phyloP scores from a whole-genome alignment of 2,113 vertebrate genomes.

The Scopus umbretta region DNA sequence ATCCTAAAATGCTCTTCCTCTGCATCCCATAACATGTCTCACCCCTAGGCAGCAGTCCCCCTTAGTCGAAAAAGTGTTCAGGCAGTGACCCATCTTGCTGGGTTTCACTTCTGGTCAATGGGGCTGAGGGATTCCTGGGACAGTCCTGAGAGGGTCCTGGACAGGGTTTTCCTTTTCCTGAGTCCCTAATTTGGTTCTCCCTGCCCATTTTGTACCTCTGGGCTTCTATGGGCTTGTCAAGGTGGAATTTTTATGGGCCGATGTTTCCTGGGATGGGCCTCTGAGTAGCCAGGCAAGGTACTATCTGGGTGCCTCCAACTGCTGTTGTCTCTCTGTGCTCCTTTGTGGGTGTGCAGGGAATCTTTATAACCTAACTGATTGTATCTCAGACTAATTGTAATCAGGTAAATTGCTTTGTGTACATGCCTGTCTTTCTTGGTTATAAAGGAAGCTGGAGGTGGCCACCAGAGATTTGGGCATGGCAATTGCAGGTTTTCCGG shows the following conservation, averaged over 20 bases:
- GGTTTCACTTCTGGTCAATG: background rate
- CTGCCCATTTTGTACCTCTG: background rate
- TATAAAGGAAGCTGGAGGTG: background rate
- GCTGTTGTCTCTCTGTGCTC: background rate
- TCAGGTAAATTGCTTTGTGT: background rate
- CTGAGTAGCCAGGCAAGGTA: background rate
- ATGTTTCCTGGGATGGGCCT: background rate
- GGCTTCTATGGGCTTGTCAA: background rate
- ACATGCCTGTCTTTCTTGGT: background rate
- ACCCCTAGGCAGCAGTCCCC: background rate
- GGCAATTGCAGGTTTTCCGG: background rate
- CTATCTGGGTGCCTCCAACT: background rate
- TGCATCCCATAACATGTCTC: background rate
- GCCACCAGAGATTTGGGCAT: background rate
- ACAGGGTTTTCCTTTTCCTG: background rate
- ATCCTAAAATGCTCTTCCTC: background rate
- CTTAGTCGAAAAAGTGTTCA: background rate
- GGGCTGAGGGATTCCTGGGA: background rate
- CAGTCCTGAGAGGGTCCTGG: background rate
- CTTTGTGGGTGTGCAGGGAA: background rate
- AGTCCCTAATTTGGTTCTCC: background rate
- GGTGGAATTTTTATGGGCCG: background rate
- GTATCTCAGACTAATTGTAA: background rate
- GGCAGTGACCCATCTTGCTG: background rate
- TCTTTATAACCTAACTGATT: background rate